Evolutionary conservation across 2,113 vertebrate genomes (phyloP).

Genomic region (Salvelinus alpinus): DNA sequence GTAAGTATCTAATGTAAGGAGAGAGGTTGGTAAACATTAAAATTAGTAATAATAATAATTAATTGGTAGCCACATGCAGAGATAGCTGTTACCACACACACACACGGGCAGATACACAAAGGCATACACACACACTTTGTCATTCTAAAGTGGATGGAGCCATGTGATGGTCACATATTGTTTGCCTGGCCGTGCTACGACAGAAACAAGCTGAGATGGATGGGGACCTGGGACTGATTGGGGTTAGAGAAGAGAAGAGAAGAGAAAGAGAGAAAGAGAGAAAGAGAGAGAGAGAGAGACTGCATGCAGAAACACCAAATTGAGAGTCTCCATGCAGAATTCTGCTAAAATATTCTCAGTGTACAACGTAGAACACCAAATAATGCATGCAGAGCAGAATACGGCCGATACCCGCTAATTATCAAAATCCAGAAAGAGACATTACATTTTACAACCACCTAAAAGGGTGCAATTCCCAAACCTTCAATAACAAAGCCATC

Average conservation of each 20-base stretch:
- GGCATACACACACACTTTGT: neutral
- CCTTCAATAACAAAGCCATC: no score
- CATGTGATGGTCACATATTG: neutral
- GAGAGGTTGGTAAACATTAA: constrained; percentile 40
- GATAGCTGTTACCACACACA: constrained; percentile 71
- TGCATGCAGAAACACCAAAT: no score
- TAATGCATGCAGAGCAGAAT: no score
- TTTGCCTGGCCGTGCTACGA: neutral
- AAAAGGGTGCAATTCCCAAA: no score
- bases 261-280: constrained; percentile 47
- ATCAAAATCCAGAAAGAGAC: no score
- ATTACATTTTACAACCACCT: no score
- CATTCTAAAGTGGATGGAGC: neutral
- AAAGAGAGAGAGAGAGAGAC: constrained; percentile 24
- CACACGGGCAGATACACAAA: constrained; percentile 60
- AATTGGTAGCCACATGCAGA: constrained; percentile 65
- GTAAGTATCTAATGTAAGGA: constrained; percentile 76
- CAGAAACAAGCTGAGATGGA: neutral
- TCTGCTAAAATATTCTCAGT: no score
- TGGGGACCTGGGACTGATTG: neutral
- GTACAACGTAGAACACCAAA: no score
- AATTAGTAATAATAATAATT: constrained; percentile 70
- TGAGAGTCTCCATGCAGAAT: no score
- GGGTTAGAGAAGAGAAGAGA: neutral
- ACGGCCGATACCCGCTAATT: no score